Base-by-base conservation (phyloP, 1,140 invertebrate genomes). In the Pentalonia nigronervosa region DNA sequence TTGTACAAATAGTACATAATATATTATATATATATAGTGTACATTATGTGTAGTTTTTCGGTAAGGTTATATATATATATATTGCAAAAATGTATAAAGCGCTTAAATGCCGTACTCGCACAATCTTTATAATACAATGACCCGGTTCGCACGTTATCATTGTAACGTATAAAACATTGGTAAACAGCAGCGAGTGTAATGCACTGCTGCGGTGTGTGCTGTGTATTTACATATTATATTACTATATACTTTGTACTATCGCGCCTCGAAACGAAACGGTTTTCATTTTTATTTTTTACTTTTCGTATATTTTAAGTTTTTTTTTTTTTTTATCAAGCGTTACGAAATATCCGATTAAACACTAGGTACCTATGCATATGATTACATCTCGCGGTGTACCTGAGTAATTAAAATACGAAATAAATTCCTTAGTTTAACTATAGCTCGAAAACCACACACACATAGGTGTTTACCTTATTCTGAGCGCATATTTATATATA, bases 71-170 rank as follows among this genome's bases (percentile, higher is more conserved):
- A 30, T 86, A 47, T 86, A 83, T 8, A 36, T 53, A 23, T 36
- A 34, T 89, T 89, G n/a, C 48, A 48, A 89, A 89, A 50, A 89
- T 89, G 6, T 53, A 89, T 53, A 89, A 53, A 89, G n/a, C 87
- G 48, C 45, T 89, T 36, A 53, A 89, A 89, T 53, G 50, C 48
- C 48, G 9, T 36, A 34, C 50, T 20, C 20, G 21, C n/a, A 53
- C 86, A 88, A 50, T 88, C 23, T 87, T 48, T 41, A 45, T 89
- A 89, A 50, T 41, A 41, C 41, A 41, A 41, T 53, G 87, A 89
- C 87, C 87, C 21, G 48, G n/a, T 89, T 89, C 87, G n/a, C 87
- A 89, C 87, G 87, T 89, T 89, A 53, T 89, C 87, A 53, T 86
- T 14, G 41, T 34, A 87, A 89, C 87, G 23, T 53, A 11, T 53